Percentiles rank a stretch among this genome's conserved stretches.
phyloP scores from a whole-genome alignment of 1,140 invertebrate genomes.

The Lasaia peninsularis region DNA sequence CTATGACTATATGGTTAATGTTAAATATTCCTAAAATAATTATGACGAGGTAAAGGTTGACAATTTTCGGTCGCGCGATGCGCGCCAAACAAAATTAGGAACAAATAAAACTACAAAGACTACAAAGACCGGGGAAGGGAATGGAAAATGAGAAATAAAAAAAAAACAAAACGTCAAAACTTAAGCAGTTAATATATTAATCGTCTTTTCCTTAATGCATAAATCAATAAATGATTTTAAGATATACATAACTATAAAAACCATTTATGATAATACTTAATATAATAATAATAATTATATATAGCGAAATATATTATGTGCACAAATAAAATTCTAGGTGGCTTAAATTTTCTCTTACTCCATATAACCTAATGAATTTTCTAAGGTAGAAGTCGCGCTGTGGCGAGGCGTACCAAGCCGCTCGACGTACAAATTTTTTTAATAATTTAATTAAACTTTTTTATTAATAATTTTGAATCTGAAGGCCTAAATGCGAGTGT shows the following conservation, averaged over 20 bases:
- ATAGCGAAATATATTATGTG: constrained; percentile 82
- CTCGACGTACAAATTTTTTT: constrained; percentile 65
- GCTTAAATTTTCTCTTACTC: constrained; percentile 79
- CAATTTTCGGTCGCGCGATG: constrained; percentile 56
- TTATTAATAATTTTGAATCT: constrained; percentile 79
- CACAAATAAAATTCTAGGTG: constrained; percentile 81
- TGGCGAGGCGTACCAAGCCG: constrained; percentile 36
- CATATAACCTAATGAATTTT: constrained; percentile 73
- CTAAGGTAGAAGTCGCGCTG: constrained; percentile 58
- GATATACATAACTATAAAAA: constrained; percentile 78
- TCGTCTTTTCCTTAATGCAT: constrained; percentile 73
- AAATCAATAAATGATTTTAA: constrained; percentile 77
- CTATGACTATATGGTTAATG: constrained; percentile 71
- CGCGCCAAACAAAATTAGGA: constrained; percentile 46
- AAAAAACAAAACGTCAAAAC: constrained; percentile 73
- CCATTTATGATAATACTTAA: constrained; percentile 75
- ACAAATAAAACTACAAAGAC: constrained; percentile 42
- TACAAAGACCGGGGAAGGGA: constrained; percentile 47
- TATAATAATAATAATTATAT: constrained; percentile 77
- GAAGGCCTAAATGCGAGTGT: constrained; percentile 80
- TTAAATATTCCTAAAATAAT: constrained; percentile 76
- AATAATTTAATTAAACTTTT: constrained; percentile 74
- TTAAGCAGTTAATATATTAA: constrained; percentile 77
- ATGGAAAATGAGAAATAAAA: constrained; percentile 43
- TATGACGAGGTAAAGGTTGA: constrained; percentile 73